Evolutionary conservation across 1,140 invertebrate genomes (phyloP), one percentile per base, ranked within the genome.

Genomic region (Theocolax elegans): DNA sequence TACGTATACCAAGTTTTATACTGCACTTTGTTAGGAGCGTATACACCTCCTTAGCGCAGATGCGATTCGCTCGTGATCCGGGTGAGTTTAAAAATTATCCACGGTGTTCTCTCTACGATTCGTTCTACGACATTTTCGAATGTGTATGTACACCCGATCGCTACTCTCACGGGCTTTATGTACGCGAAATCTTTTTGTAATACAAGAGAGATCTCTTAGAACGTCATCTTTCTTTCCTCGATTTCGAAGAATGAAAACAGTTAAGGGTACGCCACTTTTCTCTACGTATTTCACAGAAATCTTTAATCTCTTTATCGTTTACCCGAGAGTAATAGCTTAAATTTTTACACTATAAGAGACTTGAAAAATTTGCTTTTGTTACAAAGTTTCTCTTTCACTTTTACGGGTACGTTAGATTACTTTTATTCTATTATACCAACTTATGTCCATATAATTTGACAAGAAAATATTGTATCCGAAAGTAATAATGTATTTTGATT

Each of bases 21-120:
- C n/a, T n/a, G n/a, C n/a, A n/a, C n/a, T n/a, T n/a, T n/a, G n/a
- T n/a, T n/a, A n/a, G n/a, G n/a, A n/a, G n/a, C n/a, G n/a, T n/a
- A n/a, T 44, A 51, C 27, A 31, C 66, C 67, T 51, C 31, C 29
- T 15, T 21, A 2, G 27, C 51, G 72, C 74, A 72, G 75, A 76
- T 76, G 73, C 66, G 73, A 72, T 74, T 59, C 72, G 74, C 73
- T 74, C 68, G 51, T 74, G 68, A 75, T 72, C 66, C 69, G 65
- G 35, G 60, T 49, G 68, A 58, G 48, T 69, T 72, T 72, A 60
- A 29, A n/a, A 31, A 74, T 74, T 72, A 42, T 66, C 60, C 63
- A 74, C 70, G 74, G 42, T 73, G 64, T n/a, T 59, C 53, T 59
- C 48, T n/a, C 48, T 44, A 42, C 31, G 51, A 62, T 56, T 74